Percentiles rank a stretch among this genome's conserved stretches.
Evolutionary conservation across 2,797 vertebrate genomes (phyloP).

Genomic region (Falco naumanni): DNA sequence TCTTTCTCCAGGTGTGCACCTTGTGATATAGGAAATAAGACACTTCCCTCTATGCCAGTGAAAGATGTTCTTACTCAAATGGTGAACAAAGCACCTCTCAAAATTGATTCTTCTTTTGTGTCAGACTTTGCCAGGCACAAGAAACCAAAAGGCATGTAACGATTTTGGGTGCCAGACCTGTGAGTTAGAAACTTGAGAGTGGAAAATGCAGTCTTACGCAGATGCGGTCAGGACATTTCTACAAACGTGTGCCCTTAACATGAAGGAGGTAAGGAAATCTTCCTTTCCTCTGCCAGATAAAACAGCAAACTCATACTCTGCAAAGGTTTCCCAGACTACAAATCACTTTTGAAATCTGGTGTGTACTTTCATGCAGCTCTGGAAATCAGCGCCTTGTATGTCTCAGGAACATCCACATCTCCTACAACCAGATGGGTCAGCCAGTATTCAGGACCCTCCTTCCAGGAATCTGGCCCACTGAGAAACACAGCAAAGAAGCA

Average conservation of each 20-base stretch:
- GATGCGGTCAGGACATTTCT: not conserved
- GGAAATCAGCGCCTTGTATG: not conserved
- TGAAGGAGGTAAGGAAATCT: conserved; percentile 12
- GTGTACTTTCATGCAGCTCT: not conserved
- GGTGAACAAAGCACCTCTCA: not conserved
- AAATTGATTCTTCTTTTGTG: not conserved
- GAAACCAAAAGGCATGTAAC: not conserved
- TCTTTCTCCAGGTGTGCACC: not conserved
- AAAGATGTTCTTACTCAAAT: not conserved
- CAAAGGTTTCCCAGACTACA: not conserved
- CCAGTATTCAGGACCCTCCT: not conserved
- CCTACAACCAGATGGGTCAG: not conserved
- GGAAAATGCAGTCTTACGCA: not conserved
- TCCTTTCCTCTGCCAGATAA: conserved; percentile 12
- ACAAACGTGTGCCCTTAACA: not conserved
- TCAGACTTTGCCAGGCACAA: not conserved
- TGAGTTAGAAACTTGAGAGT: not conserved
- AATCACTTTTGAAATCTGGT: not conserved
- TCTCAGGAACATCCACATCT: conserved; percentile 26
- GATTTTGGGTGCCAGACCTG: not conserved
- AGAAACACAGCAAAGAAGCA: not conserved
- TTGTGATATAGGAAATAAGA: not conserved
- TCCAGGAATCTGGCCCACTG: conserved; percentile 9
- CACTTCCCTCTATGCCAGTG: not conserved
- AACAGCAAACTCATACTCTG: not conserved